These are phyloP conservation scores for Rhegmatorhina hoffmannsi DNA, from an alignment of 2,113 vertebrate genomes.

Conservation along the genomic window DNA sequence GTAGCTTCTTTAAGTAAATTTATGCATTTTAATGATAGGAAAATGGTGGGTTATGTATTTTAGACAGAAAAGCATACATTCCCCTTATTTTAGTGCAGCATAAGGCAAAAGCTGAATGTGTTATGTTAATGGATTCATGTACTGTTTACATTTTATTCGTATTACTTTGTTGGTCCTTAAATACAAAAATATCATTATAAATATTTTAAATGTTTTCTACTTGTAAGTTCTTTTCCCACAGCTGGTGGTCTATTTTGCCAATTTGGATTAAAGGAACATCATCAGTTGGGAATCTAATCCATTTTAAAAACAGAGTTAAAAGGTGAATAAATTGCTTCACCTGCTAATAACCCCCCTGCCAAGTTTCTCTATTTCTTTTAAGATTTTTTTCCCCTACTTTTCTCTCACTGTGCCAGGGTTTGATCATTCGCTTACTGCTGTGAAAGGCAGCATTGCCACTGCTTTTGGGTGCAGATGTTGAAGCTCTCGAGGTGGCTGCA, in stretches of 20 bases:
- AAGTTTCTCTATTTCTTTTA: background rate
- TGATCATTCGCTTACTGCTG: background rate
- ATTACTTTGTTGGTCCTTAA: slow-evolving; percentile 10
- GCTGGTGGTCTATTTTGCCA: slow-evolving; percentile 14
- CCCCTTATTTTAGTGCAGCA: background rate
- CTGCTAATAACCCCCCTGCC: background rate
- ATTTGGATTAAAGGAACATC: background rate
- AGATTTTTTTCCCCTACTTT: background rate
- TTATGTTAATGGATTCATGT: background rate
- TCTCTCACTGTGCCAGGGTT: background rate
- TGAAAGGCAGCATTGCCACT: background rate
- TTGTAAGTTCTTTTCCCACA: background rate
- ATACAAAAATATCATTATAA: background rate
- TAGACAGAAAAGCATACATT: background rate
- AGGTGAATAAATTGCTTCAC: background rate
- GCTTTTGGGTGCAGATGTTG: background rate
- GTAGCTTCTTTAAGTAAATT: background rate
- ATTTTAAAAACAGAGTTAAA: background rate
- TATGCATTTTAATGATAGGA: background rate
- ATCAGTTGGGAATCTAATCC: slow-evolving; percentile 7
- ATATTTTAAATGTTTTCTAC: slow-evolving; percentile 13
- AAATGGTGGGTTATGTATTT: background rate
- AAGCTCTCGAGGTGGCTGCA: background rate
- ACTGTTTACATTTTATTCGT: background rate
- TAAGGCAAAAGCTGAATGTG: background rate